phyloP scores from a whole-genome alignment of 2,113 vertebrate genomes.

The Macroglossus sobrinus region DNA sequence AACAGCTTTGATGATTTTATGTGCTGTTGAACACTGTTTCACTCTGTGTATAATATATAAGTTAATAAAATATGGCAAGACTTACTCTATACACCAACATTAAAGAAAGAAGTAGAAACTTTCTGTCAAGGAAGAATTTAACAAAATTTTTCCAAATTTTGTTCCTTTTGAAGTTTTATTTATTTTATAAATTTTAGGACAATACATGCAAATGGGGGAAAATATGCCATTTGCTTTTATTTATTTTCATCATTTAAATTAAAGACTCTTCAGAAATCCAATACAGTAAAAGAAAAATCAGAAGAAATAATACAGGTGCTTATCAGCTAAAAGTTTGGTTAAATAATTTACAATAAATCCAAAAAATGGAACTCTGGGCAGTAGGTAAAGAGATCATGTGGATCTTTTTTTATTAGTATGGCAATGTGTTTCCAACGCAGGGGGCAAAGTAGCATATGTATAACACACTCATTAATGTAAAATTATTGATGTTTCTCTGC shows the following conservation, averaged over 20 bases:
- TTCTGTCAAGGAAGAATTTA: not conserved
- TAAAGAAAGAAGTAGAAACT: not conserved
- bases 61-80: not conserved
- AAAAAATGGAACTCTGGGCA: not conserved
- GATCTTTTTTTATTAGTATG: not conserved
- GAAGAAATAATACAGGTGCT: not conserved
- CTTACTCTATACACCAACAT: not conserved
- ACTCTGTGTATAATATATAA: not conserved
- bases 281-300: not conserved
- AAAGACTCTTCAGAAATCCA: not conserved
- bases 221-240: not conserved
- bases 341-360: not conserved
- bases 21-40: not conserved
- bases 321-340: not conserved
- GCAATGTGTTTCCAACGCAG: not conserved
- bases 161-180: not conserved
- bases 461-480: not conserved
- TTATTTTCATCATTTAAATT: not conserved
- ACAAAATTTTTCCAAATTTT: not conserved
- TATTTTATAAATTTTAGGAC: not conserved
- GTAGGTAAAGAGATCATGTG: not conserved
- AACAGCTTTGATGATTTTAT: not conserved
- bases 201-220: not conserved
- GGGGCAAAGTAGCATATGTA: not conserved
- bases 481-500: not conserved